phyloP scores from a whole-genome alignment of 2,888 invertebrate genomes.

The Eupithecia inturbata region DNA sequence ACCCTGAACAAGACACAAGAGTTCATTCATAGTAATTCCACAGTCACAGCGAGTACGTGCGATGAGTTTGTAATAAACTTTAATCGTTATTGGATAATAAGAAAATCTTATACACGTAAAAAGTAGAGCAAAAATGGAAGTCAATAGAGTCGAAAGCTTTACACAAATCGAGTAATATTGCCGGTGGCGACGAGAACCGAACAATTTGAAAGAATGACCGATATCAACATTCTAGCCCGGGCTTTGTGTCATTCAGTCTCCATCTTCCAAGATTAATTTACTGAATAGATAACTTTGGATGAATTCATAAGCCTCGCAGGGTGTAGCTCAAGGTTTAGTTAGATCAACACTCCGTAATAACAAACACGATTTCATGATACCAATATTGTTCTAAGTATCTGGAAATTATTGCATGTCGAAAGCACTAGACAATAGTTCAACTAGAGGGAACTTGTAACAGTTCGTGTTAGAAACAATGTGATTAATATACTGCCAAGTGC shows the following conservation, averaged over 20 bases:
- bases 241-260: neutral
- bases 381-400: neutral
- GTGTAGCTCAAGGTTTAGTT: neutral
- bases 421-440: slow-evolving; percentile 13
- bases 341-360: neutral
- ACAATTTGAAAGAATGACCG: slow-evolving; percentile 10
- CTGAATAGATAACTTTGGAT: slow-evolving; percentile 12
- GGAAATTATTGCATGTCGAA: slow-evolving; percentile 20
- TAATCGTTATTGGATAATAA: neutral
- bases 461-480: slow-evolving; percentile 26
- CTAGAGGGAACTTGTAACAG: slow-evolving; percentile 8
- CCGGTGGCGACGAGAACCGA: neutral
- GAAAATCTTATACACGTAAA: slow-evolving; percentile 2
- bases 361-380: neutral
- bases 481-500: no score
- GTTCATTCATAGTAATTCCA: neutral
- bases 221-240: neutral
- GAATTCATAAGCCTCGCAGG: slow-evolving; percentile 2
- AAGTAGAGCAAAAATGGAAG: neutral
- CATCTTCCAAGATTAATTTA: slow-evolving; percentile 9
- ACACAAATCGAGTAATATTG: slow-evolving; percentile 10
- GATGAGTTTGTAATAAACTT: slow-evolving; percentile 2
- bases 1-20: neutral
- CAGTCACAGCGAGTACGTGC: neutral
- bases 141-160: slow-evolving; percentile 3